Evolutionary conservation across 2,888 invertebrate species (phyloP).

Genomic region (Phytoseiulus persimilis): DNA sequence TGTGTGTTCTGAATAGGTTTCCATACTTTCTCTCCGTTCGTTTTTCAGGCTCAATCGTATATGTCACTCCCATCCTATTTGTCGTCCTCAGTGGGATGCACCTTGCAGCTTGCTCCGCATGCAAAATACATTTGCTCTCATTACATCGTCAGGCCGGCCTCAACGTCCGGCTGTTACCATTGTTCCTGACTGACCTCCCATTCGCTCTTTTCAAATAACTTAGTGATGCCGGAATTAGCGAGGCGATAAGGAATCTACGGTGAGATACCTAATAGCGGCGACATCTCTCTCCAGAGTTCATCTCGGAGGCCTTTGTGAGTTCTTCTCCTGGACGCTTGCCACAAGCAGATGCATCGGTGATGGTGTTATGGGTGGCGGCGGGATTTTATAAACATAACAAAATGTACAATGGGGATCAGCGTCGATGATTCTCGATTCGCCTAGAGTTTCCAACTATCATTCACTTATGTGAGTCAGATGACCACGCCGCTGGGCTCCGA

Average conservation of each 20-base stretch:
- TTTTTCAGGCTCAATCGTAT: background rate
- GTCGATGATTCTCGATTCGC: background rate
- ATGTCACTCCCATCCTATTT: background rate
- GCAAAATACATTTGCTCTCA: background rate
- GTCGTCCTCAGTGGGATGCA: background rate
- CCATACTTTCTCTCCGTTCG: background rate
- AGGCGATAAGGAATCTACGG: background rate
- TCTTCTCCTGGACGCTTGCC: background rate
- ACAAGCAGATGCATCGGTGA: background rate
- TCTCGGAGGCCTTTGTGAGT: background rate
- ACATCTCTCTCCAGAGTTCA: background rate
- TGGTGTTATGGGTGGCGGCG: background rate
- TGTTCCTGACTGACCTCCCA: background rate
- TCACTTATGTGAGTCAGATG: background rate
- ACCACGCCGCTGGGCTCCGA: background rate
- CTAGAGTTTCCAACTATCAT: background rate
- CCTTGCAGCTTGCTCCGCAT: background rate
- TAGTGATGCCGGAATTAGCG: background rate
- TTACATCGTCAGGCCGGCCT: background rate
- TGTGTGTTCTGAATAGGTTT: background rate
- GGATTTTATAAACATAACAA: background rate
- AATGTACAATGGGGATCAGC: background rate
- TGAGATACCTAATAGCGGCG: background rate
- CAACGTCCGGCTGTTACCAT: background rate
- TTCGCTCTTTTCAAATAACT: background rate